These are phyloP conservation scores for Drosophila ezoana DNA, from an alignment of 2,888 invertebrate genomes.

Conservation along the genomic window DNA sequence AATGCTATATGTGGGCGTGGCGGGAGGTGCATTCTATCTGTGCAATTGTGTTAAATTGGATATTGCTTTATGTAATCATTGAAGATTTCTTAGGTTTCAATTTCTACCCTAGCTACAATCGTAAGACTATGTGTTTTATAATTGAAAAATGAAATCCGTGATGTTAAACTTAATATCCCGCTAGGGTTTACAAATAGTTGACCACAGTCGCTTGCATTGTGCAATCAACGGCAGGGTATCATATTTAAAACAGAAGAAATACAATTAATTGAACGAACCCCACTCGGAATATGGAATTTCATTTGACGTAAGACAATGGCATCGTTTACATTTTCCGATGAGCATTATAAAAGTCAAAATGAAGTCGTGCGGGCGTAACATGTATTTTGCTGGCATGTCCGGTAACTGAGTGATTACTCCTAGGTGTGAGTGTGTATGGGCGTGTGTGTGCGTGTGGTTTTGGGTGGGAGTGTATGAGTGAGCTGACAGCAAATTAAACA, in stretches of 20 bases:
- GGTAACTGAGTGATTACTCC: slow-evolving; percentile 4
- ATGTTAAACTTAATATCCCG: not conserved
- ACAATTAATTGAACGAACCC: slow-evolving; percentile 26
- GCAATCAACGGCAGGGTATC: not conserved
- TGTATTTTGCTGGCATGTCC: slow-evolving; percentile 27
- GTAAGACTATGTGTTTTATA: no score
- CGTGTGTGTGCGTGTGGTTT: not conserved
- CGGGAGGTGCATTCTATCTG: not conserved
- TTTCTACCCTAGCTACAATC: not conserved
- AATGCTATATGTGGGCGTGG: slow-evolving; percentile 1
- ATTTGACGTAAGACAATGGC: slow-evolving; percentile 13
- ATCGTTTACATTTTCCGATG: slow-evolving; percentile 25
- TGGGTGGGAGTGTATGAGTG: slow-evolving; percentile 1
- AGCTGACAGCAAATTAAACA: slow-evolving; percentile 58
- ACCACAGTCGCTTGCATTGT: no score
- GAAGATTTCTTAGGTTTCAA: not conserved
- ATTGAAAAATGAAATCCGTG: not conserved
- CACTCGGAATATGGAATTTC: slow-evolving; percentile 2
- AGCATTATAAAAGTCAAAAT: slow-evolving; percentile 24
- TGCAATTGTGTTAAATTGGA: not conserved
- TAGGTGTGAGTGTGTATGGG: not conserved
- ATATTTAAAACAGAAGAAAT: not conserved
- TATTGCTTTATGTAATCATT: not conserved
- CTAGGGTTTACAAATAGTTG: no score
- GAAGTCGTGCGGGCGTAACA: slow-evolving; percentile 38